Base-by-base conservation (phyloP, 1,140 invertebrate genomes). In the Copidosoma floridanum region DNA sequence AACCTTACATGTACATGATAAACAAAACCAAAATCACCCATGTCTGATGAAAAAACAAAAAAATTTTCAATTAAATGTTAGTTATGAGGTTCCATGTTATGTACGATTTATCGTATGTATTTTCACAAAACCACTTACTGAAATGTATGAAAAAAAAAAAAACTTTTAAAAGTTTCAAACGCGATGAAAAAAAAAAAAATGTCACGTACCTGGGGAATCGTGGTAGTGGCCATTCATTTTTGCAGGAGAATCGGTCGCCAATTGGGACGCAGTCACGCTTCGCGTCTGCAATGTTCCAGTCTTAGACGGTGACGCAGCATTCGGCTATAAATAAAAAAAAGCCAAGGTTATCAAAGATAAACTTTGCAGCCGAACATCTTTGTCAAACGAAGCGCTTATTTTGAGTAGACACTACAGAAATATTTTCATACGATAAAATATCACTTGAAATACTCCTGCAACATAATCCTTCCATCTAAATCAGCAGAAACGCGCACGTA, bases 251-350 rank as follows among this genome's bases (percentile, higher is more conserved):
- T 93, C 90, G 1, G 89, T 92, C 53, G 90, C 91, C 27, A 95
- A 75, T 78, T 94, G 92, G 11, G 92, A 94, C 43, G 92, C 93
- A 1, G 92, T 94, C 2, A 95, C 93, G 47, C 91, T 92, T 69
- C 92, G 85, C 8, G 92, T 94, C 80, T 94, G 92, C 57, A 95
- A 82, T 7, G 92, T 94, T 66, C 89, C 88, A 2, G 88, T 89
- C 64, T 84, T 84, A 0, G 80, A 81, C 40, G 82, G 82, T 10
- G 82, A 83, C 21, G 78, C 78, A 38, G 77, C 75, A 48, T 81
- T 82, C n/a, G 85, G 84, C 81, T 84, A 67, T 24, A 73, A 75
- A 65, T 43, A 69, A 57, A 51, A 63, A 37, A 63, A 57, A 35
- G 37, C 46, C 57, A 51, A 61, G 11, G 18, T 20, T 43, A n/a